A percentile compares a stretch with the other conserved stretches of the same genome.
phyloP scores from a whole-genome alignment of 2,797 vertebrate genomes.

The Moxostoma hubbsi region DNA sequence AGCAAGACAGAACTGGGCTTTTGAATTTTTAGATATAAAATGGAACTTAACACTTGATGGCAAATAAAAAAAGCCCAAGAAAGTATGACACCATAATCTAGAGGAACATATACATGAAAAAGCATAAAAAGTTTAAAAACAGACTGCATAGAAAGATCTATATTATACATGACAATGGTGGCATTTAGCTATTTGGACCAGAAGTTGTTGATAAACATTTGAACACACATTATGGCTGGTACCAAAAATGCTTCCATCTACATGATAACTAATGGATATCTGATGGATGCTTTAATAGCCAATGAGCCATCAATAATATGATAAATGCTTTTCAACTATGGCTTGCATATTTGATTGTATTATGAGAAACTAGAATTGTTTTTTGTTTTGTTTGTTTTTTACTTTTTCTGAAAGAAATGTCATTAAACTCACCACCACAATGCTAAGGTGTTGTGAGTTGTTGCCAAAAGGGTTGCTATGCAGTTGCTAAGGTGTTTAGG shows the following conservation, averaged over 20 bases:
- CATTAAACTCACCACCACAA: background rate
- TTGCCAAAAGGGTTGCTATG: background rate
- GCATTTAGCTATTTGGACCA: background rate
- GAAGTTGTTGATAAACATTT: background rate
- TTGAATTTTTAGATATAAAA: conserved; percentile 26
- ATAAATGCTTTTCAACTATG: background rate
- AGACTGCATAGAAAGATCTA: background rate
- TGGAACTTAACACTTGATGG: conserved; percentile 6
- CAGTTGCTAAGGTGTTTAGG: background rate
- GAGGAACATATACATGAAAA: conserved; percentile 3
- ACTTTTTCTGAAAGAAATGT: background rate
- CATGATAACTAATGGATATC: background rate
- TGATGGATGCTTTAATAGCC: conserved; percentile 1
- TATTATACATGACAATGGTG: background rate
- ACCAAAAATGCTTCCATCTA: background rate
- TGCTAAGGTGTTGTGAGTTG: background rate
- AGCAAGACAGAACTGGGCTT: conserved; percentile 7
- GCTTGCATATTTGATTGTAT: background rate
- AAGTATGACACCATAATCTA: conserved; percentile 24
- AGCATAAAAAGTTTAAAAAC: background rate
- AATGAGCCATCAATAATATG: conserved; percentile 24
- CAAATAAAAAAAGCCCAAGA: conserved; percentile 29
- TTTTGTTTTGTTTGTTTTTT: background rate
- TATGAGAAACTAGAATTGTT: background rate
- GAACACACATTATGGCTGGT: background rate